Evolutionary conservation across 2,113 vertebrate species (phyloP).

Genomic region (Pavo muticus): DNA sequence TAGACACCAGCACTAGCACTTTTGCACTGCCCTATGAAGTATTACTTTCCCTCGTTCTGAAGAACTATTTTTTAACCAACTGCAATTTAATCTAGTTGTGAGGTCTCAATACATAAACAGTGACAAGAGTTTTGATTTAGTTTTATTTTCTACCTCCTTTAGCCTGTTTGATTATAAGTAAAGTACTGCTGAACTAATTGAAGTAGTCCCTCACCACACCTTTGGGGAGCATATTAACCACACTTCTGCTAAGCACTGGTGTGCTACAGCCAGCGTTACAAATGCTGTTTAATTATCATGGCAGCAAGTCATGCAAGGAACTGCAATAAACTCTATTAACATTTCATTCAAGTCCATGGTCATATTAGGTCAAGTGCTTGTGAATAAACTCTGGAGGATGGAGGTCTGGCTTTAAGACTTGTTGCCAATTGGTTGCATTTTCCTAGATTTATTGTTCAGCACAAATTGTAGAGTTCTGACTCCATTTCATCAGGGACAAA

Average conservation of each 20-base stretch:
- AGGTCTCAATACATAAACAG: background rate
- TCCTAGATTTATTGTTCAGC: conserved; percentile 21
- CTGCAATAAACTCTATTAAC: conserved; percentile 37
- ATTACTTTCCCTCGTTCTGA: background rate
- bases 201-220: background rate
- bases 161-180: background rate
- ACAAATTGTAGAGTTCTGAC: background rate
- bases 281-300: background rate
- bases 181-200: background rate
- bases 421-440: background rate
- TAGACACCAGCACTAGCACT: background rate
- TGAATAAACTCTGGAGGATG: conserved; percentile 14
- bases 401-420: background rate
- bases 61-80: background rate
- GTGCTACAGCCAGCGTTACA: background rate
- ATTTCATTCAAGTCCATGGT: background rate
- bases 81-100: background rate
- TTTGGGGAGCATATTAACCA: background rate
- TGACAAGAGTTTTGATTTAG: background rate
- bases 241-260: background rate
- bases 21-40: background rate
- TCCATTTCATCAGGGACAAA: conserved; percentile 9
- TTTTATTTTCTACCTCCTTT: background rate
- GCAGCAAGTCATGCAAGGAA: background rate
- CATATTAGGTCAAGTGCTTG: background rate